Percentiles rank a stretch among this genome's conserved stretches.
Conservation (phyloP, 2,797 vertebrate genomes). For the Cryptoprocta ferox region DNA sequence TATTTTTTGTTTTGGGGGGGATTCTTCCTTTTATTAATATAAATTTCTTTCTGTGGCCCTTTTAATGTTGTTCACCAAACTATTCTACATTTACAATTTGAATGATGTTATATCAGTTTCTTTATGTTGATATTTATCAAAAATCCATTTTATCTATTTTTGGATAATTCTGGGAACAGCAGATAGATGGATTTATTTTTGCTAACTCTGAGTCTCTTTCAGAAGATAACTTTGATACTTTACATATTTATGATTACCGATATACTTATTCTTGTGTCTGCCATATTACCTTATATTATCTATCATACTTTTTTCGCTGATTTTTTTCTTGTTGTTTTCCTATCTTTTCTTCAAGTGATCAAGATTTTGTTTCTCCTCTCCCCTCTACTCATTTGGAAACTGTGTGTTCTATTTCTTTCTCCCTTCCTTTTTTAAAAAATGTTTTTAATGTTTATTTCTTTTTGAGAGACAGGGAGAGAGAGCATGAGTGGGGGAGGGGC, state of each 20-base stretch:
- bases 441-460: no score
- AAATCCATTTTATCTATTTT: constrained; percentile 26
- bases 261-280: constrained; percentile 23
- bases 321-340: not conserved
- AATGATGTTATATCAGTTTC: not conserved
- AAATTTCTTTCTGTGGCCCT: not conserved
- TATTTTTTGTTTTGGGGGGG: not conserved
- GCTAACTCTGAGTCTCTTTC: not conserved
- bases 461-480: no score
- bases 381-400: not conserved
- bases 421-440: not conserved
- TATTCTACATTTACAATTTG: constrained; percentile 35
- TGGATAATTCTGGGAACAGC: not conserved
- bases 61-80: not conserved
- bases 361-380: not conserved
- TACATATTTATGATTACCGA: not conserved
- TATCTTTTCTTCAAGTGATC: not conserved
- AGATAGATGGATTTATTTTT: not conserved
- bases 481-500: no score
- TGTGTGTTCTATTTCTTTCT: not conserved
- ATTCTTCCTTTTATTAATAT: not conserved
- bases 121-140: constrained; percentile 33
- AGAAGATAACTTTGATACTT: constrained; percentile 39
- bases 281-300: not conserved
- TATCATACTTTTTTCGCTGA: not conserved